Conservation (phyloP, 2,888 invertebrate species). For the Sympetrum striolatum region DNA sequence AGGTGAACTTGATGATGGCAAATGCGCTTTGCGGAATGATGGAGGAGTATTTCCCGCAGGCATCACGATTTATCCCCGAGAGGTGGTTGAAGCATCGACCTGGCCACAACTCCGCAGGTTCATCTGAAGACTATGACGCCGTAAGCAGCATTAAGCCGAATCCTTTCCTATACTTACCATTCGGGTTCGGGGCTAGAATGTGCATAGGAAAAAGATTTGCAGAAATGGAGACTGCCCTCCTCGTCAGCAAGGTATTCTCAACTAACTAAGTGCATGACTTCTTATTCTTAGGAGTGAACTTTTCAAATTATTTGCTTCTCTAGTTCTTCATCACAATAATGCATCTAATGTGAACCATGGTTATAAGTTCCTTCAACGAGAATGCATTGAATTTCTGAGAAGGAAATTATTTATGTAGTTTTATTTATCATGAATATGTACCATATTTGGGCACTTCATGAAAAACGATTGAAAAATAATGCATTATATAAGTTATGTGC, state of each 20-base stretch:
- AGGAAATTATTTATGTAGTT: too few species aligned
- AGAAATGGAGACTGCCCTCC: conserved; percentile 87
- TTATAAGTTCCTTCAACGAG: too few species aligned
- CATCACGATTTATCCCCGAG: conserved; percentile 56
- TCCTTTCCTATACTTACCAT: conserved; percentile 77
- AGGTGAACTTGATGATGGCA: conserved; percentile 54
- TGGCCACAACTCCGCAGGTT: background rate
- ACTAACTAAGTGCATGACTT: too few species aligned
- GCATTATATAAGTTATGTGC: too few species aligned
- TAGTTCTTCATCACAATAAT: too few species aligned
- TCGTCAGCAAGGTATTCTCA: conserved; percentile 74
- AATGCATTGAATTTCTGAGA: too few species aligned
- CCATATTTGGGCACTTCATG: too few species aligned
- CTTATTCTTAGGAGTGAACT: too few species aligned
- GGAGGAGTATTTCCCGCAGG: conserved; percentile 54
- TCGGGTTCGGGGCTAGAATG: conserved; percentile 83
- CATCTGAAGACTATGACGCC: background rate
- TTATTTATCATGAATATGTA: too few species aligned
- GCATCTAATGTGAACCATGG: too few species aligned
- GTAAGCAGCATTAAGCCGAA: conserved; percentile 60
- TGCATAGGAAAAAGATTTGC: conserved; percentile 87
- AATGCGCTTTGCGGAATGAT: conserved; percentile 55
- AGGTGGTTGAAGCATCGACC: conserved; percentile 55
- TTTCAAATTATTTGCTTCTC: too few species aligned
- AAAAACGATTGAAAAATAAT: too few species aligned